A percentile compares a stretch with the other conserved stretches of the same genome.
phyloP scores from a whole-genome alignment of 2,113 vertebrate species.

The Nycticryphes semicollaris region DNA sequence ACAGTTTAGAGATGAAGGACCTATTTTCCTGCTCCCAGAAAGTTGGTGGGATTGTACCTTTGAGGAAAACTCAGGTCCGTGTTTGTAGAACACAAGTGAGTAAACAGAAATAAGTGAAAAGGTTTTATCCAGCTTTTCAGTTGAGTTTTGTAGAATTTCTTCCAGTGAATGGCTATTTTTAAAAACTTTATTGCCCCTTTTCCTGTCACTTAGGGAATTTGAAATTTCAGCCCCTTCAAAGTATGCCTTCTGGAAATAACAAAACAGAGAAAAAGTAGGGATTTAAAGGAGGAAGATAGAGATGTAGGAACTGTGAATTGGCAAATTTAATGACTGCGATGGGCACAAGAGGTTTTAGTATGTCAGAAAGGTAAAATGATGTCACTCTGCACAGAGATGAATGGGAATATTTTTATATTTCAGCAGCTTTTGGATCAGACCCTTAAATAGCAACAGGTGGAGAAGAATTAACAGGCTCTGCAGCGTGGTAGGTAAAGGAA shows the following conservation, averaged over 20 bases:
- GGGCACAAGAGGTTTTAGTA: not conserved
- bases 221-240: not conserved
- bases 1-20: not conserved
- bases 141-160: not conserved
- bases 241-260: not conserved
- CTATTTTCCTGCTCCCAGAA: not conserved
- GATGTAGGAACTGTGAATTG: not conserved
- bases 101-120: not conserved
- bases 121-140: not conserved
- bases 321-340: not conserved
- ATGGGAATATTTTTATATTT: not conserved
- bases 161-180: not conserved
- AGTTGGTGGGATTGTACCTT: not conserved
- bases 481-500: not conserved
- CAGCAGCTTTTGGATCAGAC: not conserved
- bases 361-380: not conserved
- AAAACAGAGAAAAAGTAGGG: not conserved
- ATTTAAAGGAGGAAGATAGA: not conserved
- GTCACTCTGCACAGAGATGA: not conserved
- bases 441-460: not conserved
- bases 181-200: not conserved
- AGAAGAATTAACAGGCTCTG: not conserved
- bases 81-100: not conserved
- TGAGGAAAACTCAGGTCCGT: not conserved
- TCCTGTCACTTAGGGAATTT: not conserved